Base-by-base conservation (phyloP, 1,140 invertebrate genomes). In the Papilio dardanus region DNA sequence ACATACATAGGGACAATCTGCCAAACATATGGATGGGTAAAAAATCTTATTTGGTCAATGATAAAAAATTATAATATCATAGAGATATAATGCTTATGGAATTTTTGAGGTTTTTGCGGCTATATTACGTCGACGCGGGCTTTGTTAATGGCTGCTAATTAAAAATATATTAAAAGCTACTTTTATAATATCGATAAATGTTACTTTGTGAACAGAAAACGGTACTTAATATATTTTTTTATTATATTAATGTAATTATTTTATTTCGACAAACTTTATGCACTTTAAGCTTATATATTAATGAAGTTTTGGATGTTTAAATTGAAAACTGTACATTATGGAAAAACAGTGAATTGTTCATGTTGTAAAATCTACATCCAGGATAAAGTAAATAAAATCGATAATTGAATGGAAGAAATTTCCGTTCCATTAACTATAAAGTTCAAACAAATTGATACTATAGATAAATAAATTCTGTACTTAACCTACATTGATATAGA, bases 31-130 rank as follows among this genome's bases (percentile, higher is more conserved):
- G n/a, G n/a, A n/a, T n/a, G n/a, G n/a, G 46, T 16, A 5, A 21
- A 16, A 5, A 12, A 24, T 54, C 50, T 12, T 21, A 10, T 28
- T 14, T 16, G 3, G 14, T 14, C 12, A 24, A 58, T 58, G 21
- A 12, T 28, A 28, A 10, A 62, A 30, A 28, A 4, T 58, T 28
- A 3, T 28, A 62, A 24, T 21, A 6, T 21, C 19, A 21, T 3
- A 24, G 7, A 54, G 19, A 54, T 54, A 24, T 28, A 28, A 62
- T 62, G 24, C 30, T 62, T 62, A 12, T 16, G 12, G 24, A 62
- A 62, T 28, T 62, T 62, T 62, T 62, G 54, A 21, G 54, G 54
- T 62, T 28, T 30, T 62, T 62, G 54, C 10, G 54, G 54, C 54
- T 62, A 62, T 62, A 4, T 28, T 62, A 0, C 3, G 3, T 24